These are phyloP conservation scores for Drosophila parthenogenetica DNA, from an alignment of 2,888 invertebrate species.

Conservation along the genomic window DNA sequence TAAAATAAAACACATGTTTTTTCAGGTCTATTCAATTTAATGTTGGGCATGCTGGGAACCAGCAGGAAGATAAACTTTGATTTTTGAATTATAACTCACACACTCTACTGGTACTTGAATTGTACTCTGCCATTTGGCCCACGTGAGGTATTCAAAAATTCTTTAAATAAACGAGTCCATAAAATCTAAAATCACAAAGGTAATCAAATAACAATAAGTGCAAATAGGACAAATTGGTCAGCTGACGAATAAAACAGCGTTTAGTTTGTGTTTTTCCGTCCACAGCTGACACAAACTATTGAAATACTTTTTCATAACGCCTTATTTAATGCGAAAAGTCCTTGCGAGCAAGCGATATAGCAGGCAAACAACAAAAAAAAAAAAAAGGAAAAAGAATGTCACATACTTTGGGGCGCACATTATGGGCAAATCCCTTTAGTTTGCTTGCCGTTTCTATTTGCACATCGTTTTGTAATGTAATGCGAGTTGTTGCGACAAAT, in stretches of 20 bases:
- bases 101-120: not conserved
- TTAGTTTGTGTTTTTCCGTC: conserved; percentile 4
- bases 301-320: conserved; percentile 13
- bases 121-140: too few species aligned
- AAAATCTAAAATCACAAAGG: not conserved
- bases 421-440: conserved; percentile 71
- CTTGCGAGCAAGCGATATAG: conserved; percentile 1
- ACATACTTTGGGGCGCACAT: conserved; percentile 57
- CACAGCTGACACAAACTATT: conserved; percentile 15
- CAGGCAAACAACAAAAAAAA: conserved; percentile 7
- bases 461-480: conserved; percentile 77
- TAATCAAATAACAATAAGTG: not conserved
- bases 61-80: not conserved
- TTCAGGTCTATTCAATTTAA: conserved; percentile 3
- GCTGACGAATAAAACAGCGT: not conserved
- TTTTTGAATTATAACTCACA: not conserved
- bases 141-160: too few species aligned
- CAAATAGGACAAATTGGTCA: not conserved
- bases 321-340: conserved; percentile 54
- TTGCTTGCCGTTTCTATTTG: conserved; percentile 67
- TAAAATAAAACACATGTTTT: conserved; percentile 19
- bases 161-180: too few species aligned
- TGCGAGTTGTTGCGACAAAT: conserved; percentile 78
- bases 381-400: conserved; percentile 24
- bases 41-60: not conserved